Conservation (phyloP, 2,797 vertebrate species). For the Xyrichtys novacula region DNA sequence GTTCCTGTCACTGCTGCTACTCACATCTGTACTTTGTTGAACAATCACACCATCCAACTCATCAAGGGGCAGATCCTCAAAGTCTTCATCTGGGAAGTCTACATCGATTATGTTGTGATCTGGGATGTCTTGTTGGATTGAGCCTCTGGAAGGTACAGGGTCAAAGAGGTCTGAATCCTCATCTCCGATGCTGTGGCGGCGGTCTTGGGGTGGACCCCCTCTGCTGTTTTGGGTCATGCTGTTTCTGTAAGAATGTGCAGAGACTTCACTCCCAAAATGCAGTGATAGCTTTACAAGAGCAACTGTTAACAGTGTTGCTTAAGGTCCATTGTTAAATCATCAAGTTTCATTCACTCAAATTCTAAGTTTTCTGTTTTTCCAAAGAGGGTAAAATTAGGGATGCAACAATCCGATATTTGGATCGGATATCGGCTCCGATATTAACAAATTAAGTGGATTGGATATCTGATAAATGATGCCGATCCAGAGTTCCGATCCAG, state of each 20-base stretch:
- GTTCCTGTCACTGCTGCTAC: conserved; percentile 30
- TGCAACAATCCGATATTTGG: too few relatives aligned
- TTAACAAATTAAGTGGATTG: too few relatives aligned
- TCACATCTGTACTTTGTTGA: conserved; percentile 71
- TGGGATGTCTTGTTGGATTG: conserved; percentile 31
- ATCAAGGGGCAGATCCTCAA: conserved; percentile 89
- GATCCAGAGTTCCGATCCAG: too few relatives aligned
- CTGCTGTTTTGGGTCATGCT: conserved; percentile 33
- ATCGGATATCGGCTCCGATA: too few relatives aligned
- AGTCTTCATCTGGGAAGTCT: conserved; percentile 84
- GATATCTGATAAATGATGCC: too few relatives aligned
- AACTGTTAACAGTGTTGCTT: background rate
- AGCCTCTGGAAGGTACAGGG: background rate
- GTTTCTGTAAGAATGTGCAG: conserved; percentile 22
- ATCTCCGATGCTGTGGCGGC: conserved; percentile 5
- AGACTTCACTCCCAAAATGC: conserved; percentile 33
- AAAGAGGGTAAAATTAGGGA: too few relatives aligned
- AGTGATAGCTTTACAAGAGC: conserved; percentile 6
- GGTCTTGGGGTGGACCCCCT: conserved; percentile 28
- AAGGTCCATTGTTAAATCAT: too few relatives aligned
- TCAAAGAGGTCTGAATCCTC: conserved; percentile 19
- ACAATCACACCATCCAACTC: conserved; percentile 87
- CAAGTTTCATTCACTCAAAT: too few relatives aligned
- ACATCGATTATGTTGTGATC: conserved; percentile 35
- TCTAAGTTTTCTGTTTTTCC: too few relatives aligned